Evolutionary conservation across 2,888 invertebrate genomes (phyloP), one percentile per base, ranked within the genome.

Genomic region (Dorcus hopei): DNA sequence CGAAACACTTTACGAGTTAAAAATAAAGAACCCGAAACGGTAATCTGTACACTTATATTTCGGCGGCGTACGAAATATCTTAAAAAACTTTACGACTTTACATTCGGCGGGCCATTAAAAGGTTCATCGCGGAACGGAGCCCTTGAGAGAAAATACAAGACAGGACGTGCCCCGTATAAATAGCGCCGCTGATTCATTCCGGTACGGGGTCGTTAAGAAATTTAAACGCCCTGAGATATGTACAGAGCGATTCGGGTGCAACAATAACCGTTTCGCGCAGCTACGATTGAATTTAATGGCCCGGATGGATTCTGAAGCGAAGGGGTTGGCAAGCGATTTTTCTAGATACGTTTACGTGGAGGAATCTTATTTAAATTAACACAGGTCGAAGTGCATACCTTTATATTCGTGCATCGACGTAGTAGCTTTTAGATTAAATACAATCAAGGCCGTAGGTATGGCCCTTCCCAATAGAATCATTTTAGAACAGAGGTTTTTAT

Each of bases 141-240:
- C 70, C 70, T 67, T 66, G 68, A 69, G 68, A 69, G 70, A 66
- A 68, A 71, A 70, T 71, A 68, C 69, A 70, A 65, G 61, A 64
- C 63, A 59, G 65, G 63, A 71, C 72, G 72, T 71, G 70, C 67
- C 63, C 48, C 54, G 69, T 64, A 59, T 69, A 65, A 50, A 50
- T 50, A 50, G 61, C 62, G 63, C 65, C 62, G 61, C 64, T 69
- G 61, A 65, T 65, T 67, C 65, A 68, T 67, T 64, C 40, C 19
- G 19, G 50, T 16, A 19, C 19, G 16, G 7, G 16, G 19, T 38
- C 40, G 38, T 39, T 38, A 39, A 40, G 40, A 16, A 50, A 38
- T 11, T 39, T 19, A 19, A 14, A 39, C 50, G 23, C 38, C 38
- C 16, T n/a, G 50, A 50, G 39, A 39, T 50, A 50, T 50, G 38